phyloP scores from a whole-genome alignment of 2,113 vertebrate species.

The Corythoichthys intestinalis region DNA sequence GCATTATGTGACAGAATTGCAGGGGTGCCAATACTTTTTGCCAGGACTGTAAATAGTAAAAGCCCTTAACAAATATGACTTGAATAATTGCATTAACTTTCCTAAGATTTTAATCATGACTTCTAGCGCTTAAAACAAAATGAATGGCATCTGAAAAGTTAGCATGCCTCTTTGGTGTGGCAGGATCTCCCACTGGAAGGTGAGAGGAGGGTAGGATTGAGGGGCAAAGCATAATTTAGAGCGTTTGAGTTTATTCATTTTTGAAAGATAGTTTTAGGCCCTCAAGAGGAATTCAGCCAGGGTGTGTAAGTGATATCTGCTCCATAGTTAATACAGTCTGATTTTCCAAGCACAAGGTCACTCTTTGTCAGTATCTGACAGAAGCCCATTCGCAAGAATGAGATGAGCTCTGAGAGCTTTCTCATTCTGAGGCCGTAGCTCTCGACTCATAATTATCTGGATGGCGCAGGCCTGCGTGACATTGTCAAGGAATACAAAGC shows the following conservation, averaged over 20 bases:
- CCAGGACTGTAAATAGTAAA: no score
- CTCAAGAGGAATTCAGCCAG: slow-evolving; percentile 59
- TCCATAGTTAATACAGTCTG: slow-evolving; percentile 64
- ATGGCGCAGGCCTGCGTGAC: slow-evolving; percentile 57
- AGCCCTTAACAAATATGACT: no score
- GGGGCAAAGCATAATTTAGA: slow-evolving; percentile 30
- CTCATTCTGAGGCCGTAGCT: slow-evolving; percentile 57
- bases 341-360: slow-evolving; percentile 68
- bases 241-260: slow-evolving; percentile 59
- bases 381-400: slow-evolving; percentile 62
- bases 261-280: slow-evolving; percentile 60
- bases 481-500: slow-evolving; percentile 67
- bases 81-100: no score
- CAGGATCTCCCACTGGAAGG: not conserved
- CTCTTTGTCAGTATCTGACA: slow-evolving; percentile 65
- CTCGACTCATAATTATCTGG: slow-evolving; percentile 65
- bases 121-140: not conserved
- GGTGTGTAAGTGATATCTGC: slow-evolving; percentile 64
- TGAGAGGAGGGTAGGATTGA: not conserved
- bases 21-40: no score
- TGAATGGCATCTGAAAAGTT: slow-evolving; percentile 10
- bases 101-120: no score
- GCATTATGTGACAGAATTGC: no score
- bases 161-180: slow-evolving; percentile 42
- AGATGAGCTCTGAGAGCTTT: slow-evolving; percentile 64